These are phyloP conservation scores for Vulpes lagopus DNA, from an alignment of 2,113 vertebrate genomes.

Conservation along the genomic window DNA sequence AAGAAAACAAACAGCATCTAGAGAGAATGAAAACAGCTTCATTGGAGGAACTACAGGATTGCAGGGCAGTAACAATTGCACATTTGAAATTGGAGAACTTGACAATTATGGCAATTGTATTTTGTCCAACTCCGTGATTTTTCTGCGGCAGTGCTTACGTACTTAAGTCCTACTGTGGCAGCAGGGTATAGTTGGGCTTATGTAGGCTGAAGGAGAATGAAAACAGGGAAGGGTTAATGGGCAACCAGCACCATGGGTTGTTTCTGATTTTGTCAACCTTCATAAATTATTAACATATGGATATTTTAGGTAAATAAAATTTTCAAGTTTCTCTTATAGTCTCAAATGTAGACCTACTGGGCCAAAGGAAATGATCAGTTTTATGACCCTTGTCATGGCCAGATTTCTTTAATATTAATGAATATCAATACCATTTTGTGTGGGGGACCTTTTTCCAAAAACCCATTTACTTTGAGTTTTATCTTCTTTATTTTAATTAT, in stretches of 20 bases:
- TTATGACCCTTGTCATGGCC: background rate
- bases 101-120: background rate
- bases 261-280: slow-evolving; percentile 38
- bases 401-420: slow-evolving; percentile 16
- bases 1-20: background rate
- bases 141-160: background rate
- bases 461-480: background rate
- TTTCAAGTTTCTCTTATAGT: slow-evolving; percentile 47
- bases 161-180: background rate
- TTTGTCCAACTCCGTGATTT: slow-evolving; percentile 35
- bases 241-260: background rate
- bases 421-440: slow-evolving; percentile 26
- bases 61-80: background rate
- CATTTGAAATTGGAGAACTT: background rate
- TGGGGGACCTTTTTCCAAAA: background rate
- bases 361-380: background rate
- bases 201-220: background rate
- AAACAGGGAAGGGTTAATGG: background rate
- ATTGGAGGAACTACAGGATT: background rate
- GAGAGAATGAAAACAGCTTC: background rate
- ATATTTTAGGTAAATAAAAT: slow-evolving; percentile 32
- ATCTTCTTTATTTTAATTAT: slow-evolving; percentile 19
- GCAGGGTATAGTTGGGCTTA: background rate
- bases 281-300: slow-evolving; percentile 1
- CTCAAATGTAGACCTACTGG: background rate